Base-by-base conservation (phyloP, 2,113 vertebrate genomes). In the Pitta sordida region DNA sequence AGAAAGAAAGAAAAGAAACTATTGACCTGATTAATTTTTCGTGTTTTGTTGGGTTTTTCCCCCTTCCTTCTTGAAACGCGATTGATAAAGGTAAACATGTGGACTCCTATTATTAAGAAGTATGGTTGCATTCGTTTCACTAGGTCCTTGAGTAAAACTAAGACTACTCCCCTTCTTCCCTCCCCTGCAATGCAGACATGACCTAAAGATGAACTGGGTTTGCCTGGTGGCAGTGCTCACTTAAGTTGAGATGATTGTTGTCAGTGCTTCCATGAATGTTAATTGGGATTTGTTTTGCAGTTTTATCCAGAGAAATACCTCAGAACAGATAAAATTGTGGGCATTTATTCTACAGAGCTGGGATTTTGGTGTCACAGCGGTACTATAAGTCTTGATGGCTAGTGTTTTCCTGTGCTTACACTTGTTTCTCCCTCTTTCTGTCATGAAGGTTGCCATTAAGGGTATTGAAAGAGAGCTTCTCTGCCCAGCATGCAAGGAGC, bases 391-490 rank as follows among this genome's bases (percentile, higher is more conserved):
- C 70, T 78, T 39, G 20, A 59, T 88, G 71, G 59, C 56, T 88
- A 2, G 4, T 27, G 9, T 64, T 69, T 49, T 59, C 46, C 39
- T 77, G 56, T 3, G 0, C 74, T 89, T 68, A 86, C 30, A 22
- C 43, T 86, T 83, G 26, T 93, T 92, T 83, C 63, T 56, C 43
- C 51, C 10, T 88, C 23, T 91, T 92, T 91, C 52, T 95, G 7
- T 63, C 27, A 86, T 93, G 48, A 92, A 98, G 99, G 99, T 99
- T 90, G 97, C 98, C 7, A 99, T 99, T 96, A 99, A 98, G 96
- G 99, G 98, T 97, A 99, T 99, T 3, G 99, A 99, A 97, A 97
- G 98, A 95, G 99, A 99, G 96, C 98, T 99, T 86, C 98, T 99
- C 96, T 99, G 99, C 95, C 99, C 99, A 11, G 98, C 99, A 60